These are phyloP conservation scores for Odontamblyopus lacepedii DNA, from an alignment of 2,797 vertebrate species.

Conservation along the genomic window DNA sequence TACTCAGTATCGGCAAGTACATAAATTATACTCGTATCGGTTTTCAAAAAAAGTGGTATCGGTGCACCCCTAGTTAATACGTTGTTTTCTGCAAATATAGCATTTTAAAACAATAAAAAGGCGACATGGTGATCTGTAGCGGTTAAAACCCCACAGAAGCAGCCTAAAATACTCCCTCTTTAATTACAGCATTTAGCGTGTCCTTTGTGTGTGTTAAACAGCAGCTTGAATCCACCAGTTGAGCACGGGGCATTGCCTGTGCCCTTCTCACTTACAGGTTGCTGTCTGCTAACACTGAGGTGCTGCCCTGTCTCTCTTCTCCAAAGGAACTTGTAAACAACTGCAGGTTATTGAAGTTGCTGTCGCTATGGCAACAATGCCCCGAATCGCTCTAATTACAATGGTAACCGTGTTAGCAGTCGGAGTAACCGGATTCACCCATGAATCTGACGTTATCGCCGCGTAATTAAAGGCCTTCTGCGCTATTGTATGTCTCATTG, in stretches of 20 bases:
- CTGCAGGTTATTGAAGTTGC: slow-evolving; percentile 45
- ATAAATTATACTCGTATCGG: no score
- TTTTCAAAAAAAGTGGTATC: no score
- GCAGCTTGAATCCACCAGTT: neutral
- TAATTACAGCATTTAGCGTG: neutral
- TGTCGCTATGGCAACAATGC: slow-evolving; percentile 66
- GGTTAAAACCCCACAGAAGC: no score
- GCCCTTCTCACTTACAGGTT: slow-evolving; percentile 11
- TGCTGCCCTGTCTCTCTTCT: slow-evolving; percentile 22
- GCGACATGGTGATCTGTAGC: no score
- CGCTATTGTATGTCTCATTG: slow-evolving; percentile 44
- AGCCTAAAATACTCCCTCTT: no score
- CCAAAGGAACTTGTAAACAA: slow-evolving; percentile 54
- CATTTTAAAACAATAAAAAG: no score
- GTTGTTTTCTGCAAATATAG: no score
- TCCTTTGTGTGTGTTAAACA: neutral
- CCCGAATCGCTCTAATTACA: slow-evolving; percentile 51
- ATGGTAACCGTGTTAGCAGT: slow-evolving; percentile 30
- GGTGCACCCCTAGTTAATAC: no score
- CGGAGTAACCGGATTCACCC: slow-evolving; percentile 53
- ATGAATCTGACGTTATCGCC: slow-evolving; percentile 60
- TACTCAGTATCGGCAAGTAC: no score
- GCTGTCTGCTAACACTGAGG: slow-evolving; percentile 54
- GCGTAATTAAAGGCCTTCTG: slow-evolving; percentile 66
- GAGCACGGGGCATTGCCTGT: neutral